Evolutionary conservation across 2,888 invertebrate species (phyloP), one percentile per base, ranked within the genome.

Genomic region (Gerosis bhagava): DNA sequence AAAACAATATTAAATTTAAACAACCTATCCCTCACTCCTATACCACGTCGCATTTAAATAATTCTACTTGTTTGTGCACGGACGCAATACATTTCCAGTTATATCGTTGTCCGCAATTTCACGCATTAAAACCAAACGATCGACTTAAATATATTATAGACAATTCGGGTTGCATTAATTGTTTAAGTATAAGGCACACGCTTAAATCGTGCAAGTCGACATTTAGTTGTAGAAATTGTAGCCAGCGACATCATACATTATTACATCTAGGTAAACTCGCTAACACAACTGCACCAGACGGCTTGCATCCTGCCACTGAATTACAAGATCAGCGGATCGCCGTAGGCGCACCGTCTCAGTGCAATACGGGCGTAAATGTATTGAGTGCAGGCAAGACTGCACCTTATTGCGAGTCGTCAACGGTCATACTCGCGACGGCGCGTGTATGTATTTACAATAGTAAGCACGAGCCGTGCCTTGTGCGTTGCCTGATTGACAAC

Each of bases 371-470:
- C n/a, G n/a, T n/a, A n/a, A n/a, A n/a, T n/a, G n/a, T n/a, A n/a
- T n/a, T n/a, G n/a, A n/a, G n/a, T n/a, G n/a, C n/a, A n/a, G n/a
- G n/a, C n/a, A n/a, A n/a, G n/a, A n/a, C n/a, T n/a, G n/a, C n/a
- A n/a, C n/a, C n/a, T n/a, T n/a, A n/a, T n/a, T n/a, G n/a, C n/a
- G n/a, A n/a, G n/a, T n/a, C n/a, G n/a, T n/a, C n/a, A 4, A 32
- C 29, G 2, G 29, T 49, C 1, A 29, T 49, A 7, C 17, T 49
- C n/a, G 35, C 45, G 2, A 41, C 41, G 12, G 37, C 41, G 2
- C 45, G 32, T 17, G 41, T 46, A 5, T 17, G 32, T 10, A 21
- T 40, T 15, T 34, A 21, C 2, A 32, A 41, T 13, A 22, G 5
- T 11, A 5, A 11, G 2, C 39, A 35, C 8, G 24, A 24, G 1